Conservation (phyloP, 1,140 invertebrate genomes). For the silkworm (Bombyx mori) region ASM3026992v2 NC_085116.1:3980001-3980500, state of each 20-base stretch:
- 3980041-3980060: conserved; percentile 38
- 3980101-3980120: conserved; percentile 15
- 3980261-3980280: conserved; percentile 8
- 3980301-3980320: too few relatives aligned
- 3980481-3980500: too few relatives aligned
- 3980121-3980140: background rate
- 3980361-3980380: too few relatives aligned
- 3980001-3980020: conserved; percentile 46
- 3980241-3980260: conserved; percentile 6
- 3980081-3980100: conserved; percentile 13
- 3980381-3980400: too few relatives aligned
- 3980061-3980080: conserved; percentile 5
- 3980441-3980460: too few relatives aligned
- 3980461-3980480: too few relatives aligned
- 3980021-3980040: conserved; percentile 17
- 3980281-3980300: background rate
- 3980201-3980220: conserved; percentile 21
- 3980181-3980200: conserved; percentile 73
- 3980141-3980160: too few relatives aligned
- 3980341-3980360: too few relatives aligned
- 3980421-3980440: too few relatives aligned
- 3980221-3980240: background rate
- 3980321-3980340: too few relatives aligned
- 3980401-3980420: too few relatives aligned
- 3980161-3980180: conserved; percentile 54